A percentile compares a stretch with the other conserved stretches of the same genome.
phyloP scores from a whole-genome alignment of 2,113 vertebrate species.

The Erpornis zantholeuca region DNA sequence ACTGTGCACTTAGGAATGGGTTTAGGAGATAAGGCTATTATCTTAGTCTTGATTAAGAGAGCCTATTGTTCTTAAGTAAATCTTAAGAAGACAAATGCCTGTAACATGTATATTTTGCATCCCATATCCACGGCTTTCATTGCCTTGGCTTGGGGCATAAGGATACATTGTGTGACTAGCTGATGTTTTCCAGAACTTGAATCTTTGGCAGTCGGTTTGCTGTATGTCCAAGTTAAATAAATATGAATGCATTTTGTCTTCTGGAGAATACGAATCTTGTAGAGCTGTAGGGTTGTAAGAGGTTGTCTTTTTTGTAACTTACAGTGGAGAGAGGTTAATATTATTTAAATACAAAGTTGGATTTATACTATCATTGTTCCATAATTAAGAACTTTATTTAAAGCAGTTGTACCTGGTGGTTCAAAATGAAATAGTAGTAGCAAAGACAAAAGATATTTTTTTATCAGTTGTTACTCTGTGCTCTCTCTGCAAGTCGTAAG shows the following conservation, averaged over 20 bases:
- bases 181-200: conserved; percentile 43
- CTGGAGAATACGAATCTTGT: conserved; percentile 36
- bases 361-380: neutral
- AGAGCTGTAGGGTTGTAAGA: neutral
- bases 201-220: conserved; percentile 25
- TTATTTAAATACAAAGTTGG: conserved; percentile 23
- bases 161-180: neutral
- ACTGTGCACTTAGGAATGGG: neutral
- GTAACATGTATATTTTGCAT: neutral
- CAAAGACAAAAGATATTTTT: neutral
- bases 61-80: neutral
- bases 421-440: neutral
- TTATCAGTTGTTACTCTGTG: neutral
- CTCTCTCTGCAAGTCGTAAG: neutral
- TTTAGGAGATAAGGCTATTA: neutral
- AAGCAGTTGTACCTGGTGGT: neutral
- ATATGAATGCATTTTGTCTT: conserved; percentile 52
- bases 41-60: neutral
- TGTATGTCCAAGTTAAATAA: conserved; percentile 39
- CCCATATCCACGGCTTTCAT: neutral
- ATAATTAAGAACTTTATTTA: neutral
- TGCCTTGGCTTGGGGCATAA: neutral
- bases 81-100: neutral
- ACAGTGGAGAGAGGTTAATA: neutral
- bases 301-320: conserved; percentile 31